Evolutionary conservation across 2,113 vertebrate species (phyloP).

Genomic region (Salminus brasiliensis): DNA sequence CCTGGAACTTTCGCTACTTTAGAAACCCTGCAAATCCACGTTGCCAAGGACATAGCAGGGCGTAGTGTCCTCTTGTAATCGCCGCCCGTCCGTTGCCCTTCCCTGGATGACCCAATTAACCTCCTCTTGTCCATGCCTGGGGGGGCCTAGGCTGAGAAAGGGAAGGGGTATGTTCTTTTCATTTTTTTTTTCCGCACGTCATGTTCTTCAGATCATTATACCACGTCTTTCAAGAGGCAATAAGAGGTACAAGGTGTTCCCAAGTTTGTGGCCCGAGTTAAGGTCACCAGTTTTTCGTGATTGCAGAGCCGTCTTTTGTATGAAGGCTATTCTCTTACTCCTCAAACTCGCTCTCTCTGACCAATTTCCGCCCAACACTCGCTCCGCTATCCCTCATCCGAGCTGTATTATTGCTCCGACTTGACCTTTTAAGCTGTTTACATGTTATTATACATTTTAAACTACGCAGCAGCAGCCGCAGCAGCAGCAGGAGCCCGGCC

Average conservation of each 20-base stretch:
- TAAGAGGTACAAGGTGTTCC: conserved; percentile 2
- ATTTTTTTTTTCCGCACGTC: conserved; percentile 5
- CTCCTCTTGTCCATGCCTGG: not conserved
- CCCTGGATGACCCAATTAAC: conserved; percentile 2
- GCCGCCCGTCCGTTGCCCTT: not conserved
- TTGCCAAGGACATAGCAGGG: not conserved
- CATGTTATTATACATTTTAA: conserved; percentile 12
- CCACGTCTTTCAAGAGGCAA: not conserved
- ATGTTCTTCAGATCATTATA: conserved; percentile 8
- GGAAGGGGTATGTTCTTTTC: too few species aligned
- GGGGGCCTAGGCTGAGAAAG: not conserved
- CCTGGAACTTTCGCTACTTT: too few species aligned
- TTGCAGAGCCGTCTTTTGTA: not conserved
- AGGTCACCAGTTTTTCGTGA: not conserved
- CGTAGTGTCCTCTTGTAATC: not conserved
- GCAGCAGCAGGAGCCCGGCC: too few species aligned
- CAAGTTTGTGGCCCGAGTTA: too few species aligned
- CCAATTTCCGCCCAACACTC: not conserved
- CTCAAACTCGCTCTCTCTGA: not conserved
- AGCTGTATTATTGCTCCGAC: not conserved
- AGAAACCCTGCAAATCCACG: not conserved
- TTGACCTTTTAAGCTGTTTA: conserved; percentile 11
- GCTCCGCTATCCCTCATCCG: not conserved
- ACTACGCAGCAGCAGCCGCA: not conserved
- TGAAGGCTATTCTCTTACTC: not conserved